Evolutionary conservation across 2,797 vertebrate species (phyloP), one percentile per base, ranked within the genome.

Genomic region (Danio kyathit): DNA sequence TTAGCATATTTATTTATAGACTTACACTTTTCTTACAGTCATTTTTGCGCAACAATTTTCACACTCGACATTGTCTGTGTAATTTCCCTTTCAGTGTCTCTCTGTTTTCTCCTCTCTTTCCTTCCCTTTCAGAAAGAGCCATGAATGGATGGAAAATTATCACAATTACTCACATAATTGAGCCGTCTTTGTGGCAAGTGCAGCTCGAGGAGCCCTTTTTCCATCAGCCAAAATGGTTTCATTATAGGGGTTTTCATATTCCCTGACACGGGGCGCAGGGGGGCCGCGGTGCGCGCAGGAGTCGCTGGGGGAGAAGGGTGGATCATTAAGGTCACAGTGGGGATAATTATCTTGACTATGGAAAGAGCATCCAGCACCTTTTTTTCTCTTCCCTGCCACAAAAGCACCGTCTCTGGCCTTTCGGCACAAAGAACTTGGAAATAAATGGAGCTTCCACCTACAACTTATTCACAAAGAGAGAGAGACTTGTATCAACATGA

Each of bases 151-250:
- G 95, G 97, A 96, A 98, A 99, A 99, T 99, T 99, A 99, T 99
- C 97, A 99, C 97, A 99, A 99, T 99, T 99, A 99, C 97, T 99
- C 97, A 96, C 96, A 99, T 99, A 99, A 99, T 99, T 99, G 98
- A 98, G 97, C 96, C 95, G 97, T 94, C 98, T 99, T 99, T 99
- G 97, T 99, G 96, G 97, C 97, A 98, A 99, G 97, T 98, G 97
- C 97, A 97, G 98, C 97, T 98, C 96, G 96, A 96, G 97, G 97
- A 97, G 96, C 95, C 96, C 96, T 98, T 97, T 87, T 97, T 98
- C 98, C 97, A 99, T 99, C 98, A 98, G 97, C 96, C 96, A 94
- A 99, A 99, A 99, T 99, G 97, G 97, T 99, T 99, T 99, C 98
- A 99, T 99, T 99, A 99, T 99, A 98, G 97, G 97, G 97, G 96